A percentile compares a stretch with the other conserved stretches of the same genome.
These are phyloP conservation scores for Anomalospiza imberbis DNA, from an alignment of 2,797 vertebrate species.

Conservation along the genomic window DNA sequence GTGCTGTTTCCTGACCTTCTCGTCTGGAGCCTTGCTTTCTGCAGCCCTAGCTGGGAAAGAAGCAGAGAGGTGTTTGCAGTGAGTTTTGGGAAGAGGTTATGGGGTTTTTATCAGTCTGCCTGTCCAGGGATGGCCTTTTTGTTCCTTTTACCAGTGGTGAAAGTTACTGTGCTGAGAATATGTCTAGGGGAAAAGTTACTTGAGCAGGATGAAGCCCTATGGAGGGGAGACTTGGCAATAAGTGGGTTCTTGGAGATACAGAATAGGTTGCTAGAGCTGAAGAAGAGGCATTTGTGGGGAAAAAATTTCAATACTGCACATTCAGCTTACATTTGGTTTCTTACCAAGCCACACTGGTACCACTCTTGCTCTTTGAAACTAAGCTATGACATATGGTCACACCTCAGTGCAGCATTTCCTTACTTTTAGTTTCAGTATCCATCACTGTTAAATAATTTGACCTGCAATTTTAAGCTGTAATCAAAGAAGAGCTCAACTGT, in stretches of 20 bases:
- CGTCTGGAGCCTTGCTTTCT: background rate
- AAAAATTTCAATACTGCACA: background rate
- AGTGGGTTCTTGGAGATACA: background rate
- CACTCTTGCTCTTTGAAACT: background rate
- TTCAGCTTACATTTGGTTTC: background rate
- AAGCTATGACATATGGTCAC: background rate
- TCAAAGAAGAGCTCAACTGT: accelerated
- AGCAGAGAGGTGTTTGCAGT: background rate
- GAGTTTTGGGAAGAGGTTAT: background rate
- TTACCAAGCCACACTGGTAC: background rate
- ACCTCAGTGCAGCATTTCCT: background rate
- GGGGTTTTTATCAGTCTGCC: background rate
- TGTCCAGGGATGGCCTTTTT: background rate
- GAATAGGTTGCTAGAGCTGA: background rate
- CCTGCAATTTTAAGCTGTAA: background rate
- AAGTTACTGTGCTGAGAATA: background rate
- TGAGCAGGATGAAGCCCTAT: background rate
- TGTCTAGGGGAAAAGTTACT: background rate
- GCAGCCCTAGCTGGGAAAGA: background rate
- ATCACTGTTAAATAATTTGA: background rate
- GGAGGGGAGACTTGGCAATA: background rate
- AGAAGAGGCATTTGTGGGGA: background rate
- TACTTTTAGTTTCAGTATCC: background rate
- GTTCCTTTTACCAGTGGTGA: background rate
- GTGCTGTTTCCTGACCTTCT: background rate